Base-by-base conservation (phyloP, 2,113 vertebrate species). In the Sapayoa aenigma region DNA sequence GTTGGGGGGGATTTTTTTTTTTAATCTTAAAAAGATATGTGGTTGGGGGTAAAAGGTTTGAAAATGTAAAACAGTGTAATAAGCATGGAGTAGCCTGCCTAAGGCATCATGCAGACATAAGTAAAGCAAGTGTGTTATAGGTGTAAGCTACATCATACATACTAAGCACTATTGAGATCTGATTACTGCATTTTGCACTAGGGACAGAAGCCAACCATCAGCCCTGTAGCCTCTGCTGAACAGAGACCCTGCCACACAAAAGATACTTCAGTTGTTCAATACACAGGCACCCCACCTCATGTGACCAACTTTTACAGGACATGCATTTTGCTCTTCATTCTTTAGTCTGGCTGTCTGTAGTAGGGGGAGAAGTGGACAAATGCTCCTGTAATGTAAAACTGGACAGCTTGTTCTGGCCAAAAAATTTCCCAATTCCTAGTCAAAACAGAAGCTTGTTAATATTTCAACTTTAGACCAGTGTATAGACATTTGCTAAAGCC, bases 391-490 rank as follows among this genome's bases (percentile, higher is more conserved):
- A 2, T n/a, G 37, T 56, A 52, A 76, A 67, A 76, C 37, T 52
- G n/a, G 33, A 27, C 62, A 2, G 30, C 30, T 9, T 50, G 7
- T 75, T 63, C 35, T 59, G 41, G 11, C 19, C 41, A 50, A 58
- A 56, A 53, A 31, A 33, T 47, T 67, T 71, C 14, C 25, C 14
- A n/a, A 3, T 60, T 91, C 39, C 56, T 41, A 3, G 4, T 74
- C 37, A 78, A 77, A 95, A 58, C 12, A 73, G 50, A 84, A 62
- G 10, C 6, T 78, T 85, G n/a, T 33, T 6, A n/a, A 10, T 81
- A 74, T 66, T 87, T 88, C 66, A 81, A 78, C 46, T 95, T 31
- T 76, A 71, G n/a, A 20, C 68, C 49, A 80, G 62, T n/a, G 41
- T 24, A 17, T 19, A 73, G 62, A 24, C 0, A 0, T 82, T 76